Evolutionary conservation across 1,140 invertebrate species (phyloP).

Genomic region (Achroia grisella): DNA sequence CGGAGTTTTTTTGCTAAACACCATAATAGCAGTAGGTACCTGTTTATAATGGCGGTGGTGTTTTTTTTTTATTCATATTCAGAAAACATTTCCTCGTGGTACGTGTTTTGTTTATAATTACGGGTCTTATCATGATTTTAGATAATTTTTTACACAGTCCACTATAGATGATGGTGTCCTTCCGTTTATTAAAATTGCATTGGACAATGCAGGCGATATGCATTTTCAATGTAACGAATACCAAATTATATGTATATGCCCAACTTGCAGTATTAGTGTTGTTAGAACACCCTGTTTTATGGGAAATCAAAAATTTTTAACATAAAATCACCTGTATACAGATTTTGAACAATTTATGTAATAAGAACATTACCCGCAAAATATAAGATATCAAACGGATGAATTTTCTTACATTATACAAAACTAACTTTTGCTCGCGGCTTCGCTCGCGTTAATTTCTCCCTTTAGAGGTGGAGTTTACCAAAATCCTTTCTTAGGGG

Average conservation of each 20-base stretch:
- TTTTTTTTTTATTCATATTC: neutral
- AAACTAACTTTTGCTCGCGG: too few species aligned
- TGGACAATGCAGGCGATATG: conserved; percentile 1
- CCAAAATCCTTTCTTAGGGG: too few species aligned
- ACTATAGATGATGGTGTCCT: neutral
- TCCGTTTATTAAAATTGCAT: conserved; percentile 3
- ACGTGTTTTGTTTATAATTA: conserved; percentile 3
- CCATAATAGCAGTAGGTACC: conserved; percentile 1
- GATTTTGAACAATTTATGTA: too few species aligned
- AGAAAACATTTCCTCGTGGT: neutral
- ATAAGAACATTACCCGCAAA: too few species aligned
- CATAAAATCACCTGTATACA: too few species aligned
- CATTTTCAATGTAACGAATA: conserved; percentile 1
- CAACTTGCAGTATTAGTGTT: too few species aligned
- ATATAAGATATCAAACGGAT: too few species aligned
- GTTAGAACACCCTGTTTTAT: too few species aligned
- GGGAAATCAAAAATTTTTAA: too few species aligned
- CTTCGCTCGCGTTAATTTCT: too few species aligned
- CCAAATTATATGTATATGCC: neutral
- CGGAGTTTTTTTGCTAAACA: conserved; percentile 2
- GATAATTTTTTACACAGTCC: conserved; percentile 3
- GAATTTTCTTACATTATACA: too few species aligned
- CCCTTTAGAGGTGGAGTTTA: too few species aligned
- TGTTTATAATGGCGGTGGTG: neutral
- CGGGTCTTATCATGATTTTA: conserved; percentile 1